phyloP scores from a whole-genome alignment of 1,140 invertebrate genomes.

The Varroa destructor region DNA sequence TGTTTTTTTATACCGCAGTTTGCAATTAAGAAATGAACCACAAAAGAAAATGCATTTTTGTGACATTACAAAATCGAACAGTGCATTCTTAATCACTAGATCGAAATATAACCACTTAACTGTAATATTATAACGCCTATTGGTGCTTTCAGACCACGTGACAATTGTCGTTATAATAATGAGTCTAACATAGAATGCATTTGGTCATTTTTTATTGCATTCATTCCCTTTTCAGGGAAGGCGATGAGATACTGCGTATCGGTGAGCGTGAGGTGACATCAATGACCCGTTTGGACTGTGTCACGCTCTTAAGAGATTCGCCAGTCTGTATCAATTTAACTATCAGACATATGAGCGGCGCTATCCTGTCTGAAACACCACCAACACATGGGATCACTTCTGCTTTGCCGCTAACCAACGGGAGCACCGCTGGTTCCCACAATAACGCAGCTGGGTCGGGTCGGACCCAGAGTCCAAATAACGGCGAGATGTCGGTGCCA shows the following conservation, averaged over 20 bases:
- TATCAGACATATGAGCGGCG: conserved; percentile 50
- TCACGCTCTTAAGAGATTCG: conserved; percentile 63
- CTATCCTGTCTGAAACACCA: too few species aligned
- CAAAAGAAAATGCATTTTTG: too few species aligned
- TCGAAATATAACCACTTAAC: too few species aligned
- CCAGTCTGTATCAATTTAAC: conserved; percentile 60
- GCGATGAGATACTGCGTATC: conserved; percentile 74
- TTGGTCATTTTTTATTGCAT: too few species aligned
- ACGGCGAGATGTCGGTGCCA: conserved; percentile 32
- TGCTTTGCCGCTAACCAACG: conserved; percentile 32
- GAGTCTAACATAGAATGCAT: too few species aligned
- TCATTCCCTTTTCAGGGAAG: conserved; percentile 43
- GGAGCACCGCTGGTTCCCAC: conserved; percentile 30
- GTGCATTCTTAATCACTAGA: too few species aligned
- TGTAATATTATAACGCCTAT: too few species aligned
- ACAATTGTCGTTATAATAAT: too few species aligned
- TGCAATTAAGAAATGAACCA: too few species aligned
- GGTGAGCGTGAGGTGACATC: conserved; percentile 57
- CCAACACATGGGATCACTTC: conserved; percentile 28
- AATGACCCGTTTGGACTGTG: conserved; percentile 73
- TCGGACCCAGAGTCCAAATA: neutral
- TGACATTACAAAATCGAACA: too few species aligned
- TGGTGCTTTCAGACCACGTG: too few species aligned
- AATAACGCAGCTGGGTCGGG: neutral
- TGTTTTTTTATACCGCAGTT: too few species aligned